Percentiles rank a stretch among this genome's conserved stretches.
Conservation (phyloP, 30 jellyfish, hydroid and myxozoan species). For the Morbakka virulenta region DNA sequence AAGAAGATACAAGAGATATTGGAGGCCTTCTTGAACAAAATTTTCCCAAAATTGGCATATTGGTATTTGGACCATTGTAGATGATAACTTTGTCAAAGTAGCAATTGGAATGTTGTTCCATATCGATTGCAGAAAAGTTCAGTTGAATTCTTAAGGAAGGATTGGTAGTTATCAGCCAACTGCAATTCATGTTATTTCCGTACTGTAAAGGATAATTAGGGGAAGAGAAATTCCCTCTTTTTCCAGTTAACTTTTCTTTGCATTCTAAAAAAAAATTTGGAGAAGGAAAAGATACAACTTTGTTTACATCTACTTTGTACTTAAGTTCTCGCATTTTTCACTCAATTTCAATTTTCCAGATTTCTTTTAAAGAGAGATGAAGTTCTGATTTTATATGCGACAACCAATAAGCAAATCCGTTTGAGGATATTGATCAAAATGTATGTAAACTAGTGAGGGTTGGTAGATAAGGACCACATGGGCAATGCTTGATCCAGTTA, state of each 20-base stretch:
- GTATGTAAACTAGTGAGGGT: too few species aligned
- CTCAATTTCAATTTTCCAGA: too few species aligned
- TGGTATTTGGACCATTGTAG: conserved; percentile 59
- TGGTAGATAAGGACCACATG: too few species aligned
- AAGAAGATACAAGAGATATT: conserved; percentile 23
- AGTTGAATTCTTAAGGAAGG: conserved; percentile 34
- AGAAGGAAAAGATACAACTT: neutral
- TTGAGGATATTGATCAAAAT: too few species aligned
- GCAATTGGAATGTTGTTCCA: conserved; percentile 45
- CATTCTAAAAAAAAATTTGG: conserved; percentile 24
- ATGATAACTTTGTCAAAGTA: conserved; percentile 39
- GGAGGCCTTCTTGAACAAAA: conserved; percentile 51
- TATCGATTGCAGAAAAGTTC: conserved; percentile 42
- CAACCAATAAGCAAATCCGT: too few species aligned
- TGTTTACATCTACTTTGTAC: neutral
- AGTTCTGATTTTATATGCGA: too few species aligned
- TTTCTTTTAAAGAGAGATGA: too few species aligned
- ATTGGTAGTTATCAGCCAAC: conserved; percentile 19
- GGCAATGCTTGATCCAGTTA: too few species aligned
- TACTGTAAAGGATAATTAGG: conserved; percentile 60
- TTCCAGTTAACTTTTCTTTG: conserved; percentile 35
- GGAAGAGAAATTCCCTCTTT: conserved; percentile 49
- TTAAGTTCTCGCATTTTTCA: too few species aligned
- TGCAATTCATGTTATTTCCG: conserved; percentile 22
- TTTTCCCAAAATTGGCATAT: conserved; percentile 35